Evolutionary conservation across 2,797 vertebrate species (phyloP).

Genomic region (Ctenochaetus hawaiiensis): DNA sequence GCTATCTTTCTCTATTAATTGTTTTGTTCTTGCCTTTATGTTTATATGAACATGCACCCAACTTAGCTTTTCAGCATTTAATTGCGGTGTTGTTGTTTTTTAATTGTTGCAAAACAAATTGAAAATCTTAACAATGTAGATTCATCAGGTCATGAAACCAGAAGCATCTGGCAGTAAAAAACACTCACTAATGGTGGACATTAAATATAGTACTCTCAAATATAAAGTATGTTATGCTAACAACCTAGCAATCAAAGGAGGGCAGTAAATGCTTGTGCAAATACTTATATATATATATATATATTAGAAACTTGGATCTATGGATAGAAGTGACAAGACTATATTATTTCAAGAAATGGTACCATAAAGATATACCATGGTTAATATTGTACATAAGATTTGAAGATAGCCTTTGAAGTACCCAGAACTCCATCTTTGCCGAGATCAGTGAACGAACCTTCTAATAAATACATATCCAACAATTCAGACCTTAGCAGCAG

Average conservation of each 20-base stretch:
- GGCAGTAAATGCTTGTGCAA: too few species aligned
- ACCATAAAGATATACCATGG: too few species aligned
- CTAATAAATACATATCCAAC: slow-evolving; percentile 10
- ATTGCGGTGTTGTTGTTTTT: neutral
- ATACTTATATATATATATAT: too few species aligned
- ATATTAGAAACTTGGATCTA: too few species aligned
- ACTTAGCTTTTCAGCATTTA: neutral
- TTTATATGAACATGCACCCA: neutral
- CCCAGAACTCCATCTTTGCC: neutral
- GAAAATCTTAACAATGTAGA: neutral
- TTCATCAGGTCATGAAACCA: too few species aligned
- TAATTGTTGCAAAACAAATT: neutral
- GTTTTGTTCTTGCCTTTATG: neutral
- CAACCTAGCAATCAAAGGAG: neutral
- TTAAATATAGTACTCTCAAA: neutral
- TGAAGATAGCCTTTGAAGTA: slow-evolving; percentile 3
- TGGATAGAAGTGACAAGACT: too few species aligned
- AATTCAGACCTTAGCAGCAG: slow-evolving; percentile 38
- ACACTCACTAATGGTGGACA: neutral
- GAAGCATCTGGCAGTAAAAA: too few species aligned
- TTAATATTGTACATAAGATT: neutral
- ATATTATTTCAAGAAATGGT: too few species aligned
- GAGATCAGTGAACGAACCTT: slow-evolving; percentile 11
- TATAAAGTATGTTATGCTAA: neutral
- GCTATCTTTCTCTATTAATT: neutral